phyloP scores from a whole-genome alignment of 1,140 invertebrate species.

The Melipona quadrifasciata region DNA sequence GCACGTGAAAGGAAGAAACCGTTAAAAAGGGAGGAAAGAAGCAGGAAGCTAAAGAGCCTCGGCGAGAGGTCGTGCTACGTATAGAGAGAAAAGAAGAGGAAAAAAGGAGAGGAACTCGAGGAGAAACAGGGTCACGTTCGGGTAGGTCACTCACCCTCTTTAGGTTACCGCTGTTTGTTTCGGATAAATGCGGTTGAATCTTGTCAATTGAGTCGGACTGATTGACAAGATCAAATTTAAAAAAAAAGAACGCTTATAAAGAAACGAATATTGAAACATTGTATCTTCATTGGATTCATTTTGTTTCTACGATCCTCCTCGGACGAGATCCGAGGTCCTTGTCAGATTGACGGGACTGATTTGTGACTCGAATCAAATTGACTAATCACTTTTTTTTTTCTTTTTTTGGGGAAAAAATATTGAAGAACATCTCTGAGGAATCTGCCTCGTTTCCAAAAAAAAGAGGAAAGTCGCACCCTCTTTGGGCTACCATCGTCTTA shows the following conservation, averaged over 20 bases:
- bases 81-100: not conserved
- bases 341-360: not conserved
- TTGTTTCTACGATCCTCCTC: no score
- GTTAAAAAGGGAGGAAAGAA: conserved; percentile 45
- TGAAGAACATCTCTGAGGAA: not conserved
- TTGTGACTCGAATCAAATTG: not conserved
- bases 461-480: not conserved
- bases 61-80: conserved; percentile 13
- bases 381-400: not conserved
- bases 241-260: no score
- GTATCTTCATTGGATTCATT: no score
- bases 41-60: conserved; percentile 34
- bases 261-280: no score
- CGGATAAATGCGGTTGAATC: not conserved
- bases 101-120: conserved; percentile 51
- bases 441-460: not conserved
- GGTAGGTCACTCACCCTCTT: conserved; percentile 64
- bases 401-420: not conserved
- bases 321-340: no score
- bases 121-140: conserved; percentile 72
- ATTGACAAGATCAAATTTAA: not conserved
- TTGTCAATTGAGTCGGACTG: not conserved
- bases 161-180: not conserved
- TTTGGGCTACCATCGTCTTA: not conserved
- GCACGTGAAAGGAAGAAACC: conserved; percentile 39